Evolutionary conservation across 2,888 invertebrate species (phyloP), one percentile per base, ranked within the genome.

Genomic region (Clitarchus hookeri): DNA sequence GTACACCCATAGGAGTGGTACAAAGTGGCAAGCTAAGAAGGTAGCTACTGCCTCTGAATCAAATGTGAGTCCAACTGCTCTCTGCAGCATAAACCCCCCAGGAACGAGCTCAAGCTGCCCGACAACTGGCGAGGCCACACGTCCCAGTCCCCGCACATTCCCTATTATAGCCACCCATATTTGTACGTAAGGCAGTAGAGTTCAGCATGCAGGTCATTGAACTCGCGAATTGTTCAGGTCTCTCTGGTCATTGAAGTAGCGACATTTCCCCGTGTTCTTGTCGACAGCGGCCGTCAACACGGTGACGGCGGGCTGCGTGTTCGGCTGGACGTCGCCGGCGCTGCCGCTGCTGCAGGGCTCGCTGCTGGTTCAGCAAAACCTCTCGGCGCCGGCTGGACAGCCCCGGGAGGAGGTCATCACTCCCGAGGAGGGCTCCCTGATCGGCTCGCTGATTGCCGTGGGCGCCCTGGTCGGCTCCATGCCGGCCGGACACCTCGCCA

Each of bases 391-490:
- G 2, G 36, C 19, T 26, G 82, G 27, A 4, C 36, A 36, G 36
- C 36, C 36, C 36, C 36, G 4, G 36, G 27, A 79, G 16, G 65
- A 65, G 26, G 19, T 91, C 23, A 93, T 95, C 0, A 92, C 92
- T 0, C 89, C 91, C 0, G 93, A 93, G 54, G 93, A 96, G 90
- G 93, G 93, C 88, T 95, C 96, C 11, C 96, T 96, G 96, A 94
- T 97, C 87, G 95, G 95, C 0, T 95, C 96, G 4, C 91, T 96
- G 79, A 92, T 96, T 65, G 94, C 96, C 0, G 90, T 96, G 84
- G 96, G 96, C 78, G 95, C 96, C 23, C 91, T 95, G 83, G 90
- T 93, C 91, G 96, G 96, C 0, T 95, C 96, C 0, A 95, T 96
- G 89, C 90, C 94, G 23, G 96, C 95, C 0, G 96, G 96, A n/a